Base-by-base conservation (phyloP, 1,140 invertebrate genomes). In the Ceratosolen solmsi region DNA sequence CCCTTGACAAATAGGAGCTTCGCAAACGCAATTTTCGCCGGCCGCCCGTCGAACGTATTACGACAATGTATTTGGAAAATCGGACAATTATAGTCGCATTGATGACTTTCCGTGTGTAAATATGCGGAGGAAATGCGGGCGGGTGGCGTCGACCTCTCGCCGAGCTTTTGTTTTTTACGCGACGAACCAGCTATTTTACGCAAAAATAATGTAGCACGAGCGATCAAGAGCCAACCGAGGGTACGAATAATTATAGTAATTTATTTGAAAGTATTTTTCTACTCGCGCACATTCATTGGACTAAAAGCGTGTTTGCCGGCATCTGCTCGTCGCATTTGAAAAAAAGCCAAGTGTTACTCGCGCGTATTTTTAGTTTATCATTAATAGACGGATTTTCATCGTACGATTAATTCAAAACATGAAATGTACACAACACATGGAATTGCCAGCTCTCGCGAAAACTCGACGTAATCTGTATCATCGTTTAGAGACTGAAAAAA, bases 1-100 rank as follows among this genome's bases (percentile, higher is more conserved):
- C 70, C 22, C 70, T 80, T 72, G 78, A 80, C 79, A 65, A 74
- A 74, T 74, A 80, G 30, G 25, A 33, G 27, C 58, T n/a, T 15
- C 27, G 11, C 38, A 22, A 60, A 30, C 41, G 56, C 27, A 74
- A 80, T 73, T 72, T 80, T 80, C 46, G 58, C 25, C 30, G 25
- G 63, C 9, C 20, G 73, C 22, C 63, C 60, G 51, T 71, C 77
- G 41, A 80, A 80, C 56, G 25, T 74, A 46, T 79, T 60, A n/a
- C 49, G 15, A 68, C 60, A 68, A 68, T 68, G 60, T 25, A 51
- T 56, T 74, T 46, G 27, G 27, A 25, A 58, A 58, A 74, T 58
- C 72, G 36, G 17, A 22, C 49, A 20, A 58, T 74, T 51, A 51
- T 73, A 33, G 15, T 58, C 36, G 11, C 73, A 63, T 58, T 27